Evolutionary conservation across 2,113 vertebrate genomes (phyloP).

Genomic region (Ictalurus punctatus): DNA sequence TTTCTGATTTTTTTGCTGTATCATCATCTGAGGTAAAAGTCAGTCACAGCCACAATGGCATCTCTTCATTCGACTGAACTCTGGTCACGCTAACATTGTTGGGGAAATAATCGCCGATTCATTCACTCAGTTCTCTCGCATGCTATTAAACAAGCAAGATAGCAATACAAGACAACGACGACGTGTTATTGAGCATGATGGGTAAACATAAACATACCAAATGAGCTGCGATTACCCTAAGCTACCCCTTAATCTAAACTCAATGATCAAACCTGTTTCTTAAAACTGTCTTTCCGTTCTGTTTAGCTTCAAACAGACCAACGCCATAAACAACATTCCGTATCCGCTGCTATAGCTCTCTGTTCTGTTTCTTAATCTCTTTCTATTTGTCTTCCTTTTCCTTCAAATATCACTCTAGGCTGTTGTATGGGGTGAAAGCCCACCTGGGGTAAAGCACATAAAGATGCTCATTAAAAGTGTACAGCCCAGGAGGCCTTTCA

Average conservation of each 20-base stretch:
- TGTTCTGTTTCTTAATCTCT: slow-evolving; percentile 29
- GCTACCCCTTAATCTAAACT: neutral
- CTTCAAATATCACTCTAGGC: slow-evolving; percentile 55
- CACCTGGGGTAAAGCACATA: slow-evolving; percentile 62
- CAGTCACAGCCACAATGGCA: neutral
- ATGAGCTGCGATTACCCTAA: neutral
- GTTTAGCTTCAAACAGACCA: neutral
- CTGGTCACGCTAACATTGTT: neutral
- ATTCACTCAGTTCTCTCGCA: neutral
- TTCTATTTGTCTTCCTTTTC: neutral
- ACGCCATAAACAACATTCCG: neutral
- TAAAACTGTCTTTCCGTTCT: neutral
- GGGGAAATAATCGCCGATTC: neutral
- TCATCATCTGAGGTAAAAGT: neutral
- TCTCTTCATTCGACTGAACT: neutral
- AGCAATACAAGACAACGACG: neutral
- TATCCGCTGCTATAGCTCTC: neutral
- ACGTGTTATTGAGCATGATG: neutral
- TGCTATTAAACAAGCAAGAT: neutral
- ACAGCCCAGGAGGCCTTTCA: slow-evolving; percentile 22
- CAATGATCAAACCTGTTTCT: neutral
- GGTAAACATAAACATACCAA: neutral
- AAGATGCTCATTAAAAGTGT: slow-evolving; percentile 68
- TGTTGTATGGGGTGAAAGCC: slow-evolving; percentile 51
- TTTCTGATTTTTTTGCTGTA: neutral